These are phyloP conservation scores for Lepidurus apus DNA, from an alignment of 1,140 invertebrate genomes.

Conservation along the genomic window DNA sequence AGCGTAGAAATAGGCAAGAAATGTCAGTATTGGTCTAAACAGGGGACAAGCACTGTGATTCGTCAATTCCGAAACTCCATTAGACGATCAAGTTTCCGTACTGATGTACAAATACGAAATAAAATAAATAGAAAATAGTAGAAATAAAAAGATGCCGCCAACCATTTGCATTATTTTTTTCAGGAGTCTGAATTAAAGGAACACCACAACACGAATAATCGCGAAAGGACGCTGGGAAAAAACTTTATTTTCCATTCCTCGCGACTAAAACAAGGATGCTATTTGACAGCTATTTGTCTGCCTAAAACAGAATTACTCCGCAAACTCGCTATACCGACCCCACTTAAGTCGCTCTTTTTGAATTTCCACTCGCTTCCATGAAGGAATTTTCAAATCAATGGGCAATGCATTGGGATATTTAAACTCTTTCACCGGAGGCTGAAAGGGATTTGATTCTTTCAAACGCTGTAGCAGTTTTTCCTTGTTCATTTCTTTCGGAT, in stretches of 20 bases:
- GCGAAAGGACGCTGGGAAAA: not conserved
- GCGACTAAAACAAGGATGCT: not conserved
- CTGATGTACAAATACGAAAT: no score
- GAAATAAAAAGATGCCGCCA: no score
- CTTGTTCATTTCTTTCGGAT: slow-evolving; percentile 79
- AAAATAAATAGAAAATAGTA: no score
- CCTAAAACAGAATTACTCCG: not conserved
- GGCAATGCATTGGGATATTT: slow-evolving; percentile 69
- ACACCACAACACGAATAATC: no score
- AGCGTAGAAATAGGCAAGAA: no score
- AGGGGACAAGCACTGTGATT: no score
- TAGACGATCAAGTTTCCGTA: no score
- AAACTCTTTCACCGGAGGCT: slow-evolving; percentile 55
- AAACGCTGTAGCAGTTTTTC: slow-evolving; percentile 77
- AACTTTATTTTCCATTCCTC: not conserved
- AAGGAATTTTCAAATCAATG: slow-evolving; percentile 54
- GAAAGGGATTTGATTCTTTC: slow-evolving; percentile 74
- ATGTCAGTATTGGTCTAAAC: no score
- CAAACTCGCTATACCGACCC: slow-evolving; percentile 37
- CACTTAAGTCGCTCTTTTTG: slow-evolving; percentile 56
- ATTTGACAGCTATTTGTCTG: not conserved
- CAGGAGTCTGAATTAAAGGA: no score
- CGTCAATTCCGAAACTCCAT: no score
- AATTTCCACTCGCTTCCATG: slow-evolving; percentile 68
- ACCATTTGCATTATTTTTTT: no score